Conservation (phyloP, 2,113 vertebrate species). For the Hippopotamus amphibius region DNA sequence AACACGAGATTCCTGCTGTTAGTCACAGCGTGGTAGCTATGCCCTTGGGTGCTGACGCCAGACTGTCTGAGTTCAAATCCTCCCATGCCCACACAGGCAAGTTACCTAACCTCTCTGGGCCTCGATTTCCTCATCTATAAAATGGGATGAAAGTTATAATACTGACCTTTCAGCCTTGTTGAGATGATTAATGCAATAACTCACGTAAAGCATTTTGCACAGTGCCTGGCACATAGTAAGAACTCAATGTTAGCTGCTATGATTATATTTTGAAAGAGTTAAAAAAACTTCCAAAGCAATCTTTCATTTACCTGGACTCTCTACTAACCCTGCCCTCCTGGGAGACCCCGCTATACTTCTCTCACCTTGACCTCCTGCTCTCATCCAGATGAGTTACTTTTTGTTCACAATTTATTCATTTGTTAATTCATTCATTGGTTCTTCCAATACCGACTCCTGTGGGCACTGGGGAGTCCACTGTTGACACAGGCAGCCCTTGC, state of each 20-base stretch:
- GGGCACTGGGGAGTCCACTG: not conserved
- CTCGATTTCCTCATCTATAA: slow-evolving; percentile 56
- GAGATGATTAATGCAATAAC: slow-evolving; percentile 49
- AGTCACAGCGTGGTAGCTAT: not conserved
- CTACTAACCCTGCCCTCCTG: not conserved
- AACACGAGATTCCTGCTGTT: not conserved
- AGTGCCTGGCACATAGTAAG: slow-evolving; percentile 53
- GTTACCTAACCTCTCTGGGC: slow-evolving; percentile 69
- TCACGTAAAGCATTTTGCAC: slow-evolving; percentile 31
- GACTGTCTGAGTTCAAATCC: slow-evolving; percentile 60
- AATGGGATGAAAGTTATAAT: slow-evolving; percentile 64
- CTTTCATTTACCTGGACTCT: not conserved
- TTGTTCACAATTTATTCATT: not conserved
- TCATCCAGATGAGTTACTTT: not conserved
- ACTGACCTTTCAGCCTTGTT: not conserved
- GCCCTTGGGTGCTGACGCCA: slow-evolving; percentile 17
- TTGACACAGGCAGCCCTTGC: not conserved
- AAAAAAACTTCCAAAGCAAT: slow-evolving; percentile 28
- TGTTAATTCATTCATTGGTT: not conserved
- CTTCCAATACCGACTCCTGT: not conserved
- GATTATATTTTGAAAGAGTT: slow-evolving; percentile 64
- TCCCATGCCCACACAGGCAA: slow-evolving; percentile 22
- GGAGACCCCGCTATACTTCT: not conserved
- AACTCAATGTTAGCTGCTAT: slow-evolving; percentile 21
- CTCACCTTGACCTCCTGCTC: not conserved